Base-by-base conservation (phyloP, 2,888 invertebrate species). In the Acanthosepion pharaonis region DNA sequence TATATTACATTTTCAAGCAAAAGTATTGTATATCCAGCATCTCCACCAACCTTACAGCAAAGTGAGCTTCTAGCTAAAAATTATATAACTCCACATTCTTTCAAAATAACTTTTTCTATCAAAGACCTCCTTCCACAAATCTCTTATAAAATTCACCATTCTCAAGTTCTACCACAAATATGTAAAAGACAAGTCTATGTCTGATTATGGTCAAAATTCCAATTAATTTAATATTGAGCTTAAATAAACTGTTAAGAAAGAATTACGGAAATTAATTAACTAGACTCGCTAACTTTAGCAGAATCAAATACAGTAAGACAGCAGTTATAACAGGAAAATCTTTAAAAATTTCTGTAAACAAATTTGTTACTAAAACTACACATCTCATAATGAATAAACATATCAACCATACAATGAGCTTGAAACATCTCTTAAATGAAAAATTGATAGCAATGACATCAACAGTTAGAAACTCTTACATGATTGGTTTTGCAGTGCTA, bases 21-120 rank as follows among this genome's bases (percentile, higher is more conserved):
- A 78, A 33, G n/a, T 78, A 78, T 78, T 78, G 78, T 78, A 78
- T 78, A 78, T 78, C 78, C 78, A 78, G n/a, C 78, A 78, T 78
- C 78, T n/a, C 78, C 20, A 9, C 78, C 28, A 78, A 28, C n/a
- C n/a, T 78, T 28, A 9, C 78, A 28, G 78, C 28, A 78, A 4
- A 15, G 11, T n/a, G n/a, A 33, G 2, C 78, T 5, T 5, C 5
- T 20, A 59, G 1, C 20, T 20, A 59, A 23, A 25, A 23, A 59
- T 59, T 3, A 59, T 59, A 20, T 59, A 59, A 20, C 59, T 59
- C 59, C 28, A n/a, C 15, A 78, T 78, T 78, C n/a, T 78, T 78
- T 78, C 78, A 18, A 78, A 78, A n/a, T 1, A n/a, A 78, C n/a
- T 9, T n/a, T n/a, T 28, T 78, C 28, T 78, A 78, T 78, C n/a